Conservation (phyloP, 1,140 invertebrate genomes). For the Pseudomyrmex gracilis region DNA sequence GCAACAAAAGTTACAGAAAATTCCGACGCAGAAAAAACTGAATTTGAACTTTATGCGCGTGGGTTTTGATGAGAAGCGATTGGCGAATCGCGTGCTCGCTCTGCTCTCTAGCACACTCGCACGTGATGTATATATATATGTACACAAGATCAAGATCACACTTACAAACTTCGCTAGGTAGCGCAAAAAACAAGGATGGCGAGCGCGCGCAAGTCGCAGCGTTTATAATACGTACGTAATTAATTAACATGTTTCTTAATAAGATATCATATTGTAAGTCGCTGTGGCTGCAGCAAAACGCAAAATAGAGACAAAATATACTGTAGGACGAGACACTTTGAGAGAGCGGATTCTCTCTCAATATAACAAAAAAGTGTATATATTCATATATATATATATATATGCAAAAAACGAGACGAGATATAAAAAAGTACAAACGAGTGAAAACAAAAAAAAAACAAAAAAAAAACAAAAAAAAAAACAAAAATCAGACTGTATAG, state of each 20-base stretch:
- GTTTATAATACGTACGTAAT: constrained; percentile 47
- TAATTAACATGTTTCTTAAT: constrained; percentile 46
- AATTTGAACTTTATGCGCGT: constrained; percentile 41
- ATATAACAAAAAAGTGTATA: constrained; percentile 57
- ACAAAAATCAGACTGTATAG: constrained; percentile 66
- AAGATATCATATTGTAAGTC: constrained; percentile 47
- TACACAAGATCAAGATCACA: constrained; percentile 58
- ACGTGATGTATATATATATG: constrained; percentile 1
- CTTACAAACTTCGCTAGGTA: constrained; percentile 57
- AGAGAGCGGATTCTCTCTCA: constrained; percentile 62
- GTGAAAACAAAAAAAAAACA: constrained; percentile 45
- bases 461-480: constrained; percentile 51
- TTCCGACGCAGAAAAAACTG: constrained; percentile 45
- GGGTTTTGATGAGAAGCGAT: constrained; percentile 53
- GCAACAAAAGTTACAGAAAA: constrained; percentile 59
- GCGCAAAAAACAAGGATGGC: constrained; percentile 68
- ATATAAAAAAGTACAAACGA: constrained; percentile 23
- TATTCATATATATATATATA: constrained; percentile 3
- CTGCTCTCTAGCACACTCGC: constrained; percentile 53
- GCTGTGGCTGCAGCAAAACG: constrained; percentile 65
- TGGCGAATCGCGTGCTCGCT: constrained; percentile 59
- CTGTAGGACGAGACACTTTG: constrained; percentile 49
- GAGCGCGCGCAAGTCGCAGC: constrained; percentile 63
- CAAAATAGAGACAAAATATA: constrained; percentile 61
- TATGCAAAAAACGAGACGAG: constrained; percentile 60